These are phyloP conservation scores for Trimorus sp. DNA, from an alignment of 2,888 invertebrate species.

Conservation along the genomic window DNA sequence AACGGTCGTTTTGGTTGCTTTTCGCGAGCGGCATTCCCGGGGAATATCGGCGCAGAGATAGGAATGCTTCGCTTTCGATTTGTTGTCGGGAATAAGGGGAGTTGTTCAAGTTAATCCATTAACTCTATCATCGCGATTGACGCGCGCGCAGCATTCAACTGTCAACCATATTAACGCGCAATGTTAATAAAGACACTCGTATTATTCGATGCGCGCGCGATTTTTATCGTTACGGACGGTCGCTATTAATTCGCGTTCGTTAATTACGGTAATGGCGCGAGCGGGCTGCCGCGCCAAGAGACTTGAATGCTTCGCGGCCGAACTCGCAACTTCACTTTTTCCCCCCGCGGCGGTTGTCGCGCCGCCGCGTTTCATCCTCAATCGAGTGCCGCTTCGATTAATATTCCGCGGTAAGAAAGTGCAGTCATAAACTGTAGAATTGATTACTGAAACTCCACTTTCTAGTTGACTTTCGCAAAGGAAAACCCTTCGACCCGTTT, in stretches of 20 bases:
- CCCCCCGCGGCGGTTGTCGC: no score
- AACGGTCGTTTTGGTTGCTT: no score
- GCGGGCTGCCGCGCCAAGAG: slow-evolving; percentile 32
- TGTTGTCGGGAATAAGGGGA: no score
- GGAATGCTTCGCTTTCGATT: no score
- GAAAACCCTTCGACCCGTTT: slow-evolving; percentile 48
- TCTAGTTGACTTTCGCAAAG: slow-evolving; percentile 62
- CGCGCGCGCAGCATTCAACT: slow-evolving; percentile 47
- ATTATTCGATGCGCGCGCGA: slow-evolving; percentile 49
- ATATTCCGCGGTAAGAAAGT: slow-evolving; percentile 57
- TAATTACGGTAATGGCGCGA: slow-evolving; percentile 58
- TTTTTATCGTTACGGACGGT: slow-evolving; percentile 45
- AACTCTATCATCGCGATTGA: slow-evolving; percentile 44
- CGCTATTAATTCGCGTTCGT: slow-evolving; percentile 45
- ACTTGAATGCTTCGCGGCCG: slow-evolving; percentile 38
- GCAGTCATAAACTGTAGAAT: slow-evolving; percentile 61
- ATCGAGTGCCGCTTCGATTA: slow-evolving; percentile 43
- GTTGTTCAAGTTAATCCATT: slow-evolving; percentile 36
- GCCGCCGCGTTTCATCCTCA: slow-evolving; percentile 10
- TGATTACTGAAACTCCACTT: slow-evolving; percentile 56
- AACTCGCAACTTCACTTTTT: no score
- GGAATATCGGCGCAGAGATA: no score
- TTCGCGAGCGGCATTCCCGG: no score
- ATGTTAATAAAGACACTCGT: slow-evolving; percentile 55
- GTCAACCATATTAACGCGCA: slow-evolving; percentile 45